Evolutionary conservation across 2,797 vertebrate species (phyloP), one percentile per base, ranked within the genome.

Genomic region (Ataeniobius toweri): DNA sequence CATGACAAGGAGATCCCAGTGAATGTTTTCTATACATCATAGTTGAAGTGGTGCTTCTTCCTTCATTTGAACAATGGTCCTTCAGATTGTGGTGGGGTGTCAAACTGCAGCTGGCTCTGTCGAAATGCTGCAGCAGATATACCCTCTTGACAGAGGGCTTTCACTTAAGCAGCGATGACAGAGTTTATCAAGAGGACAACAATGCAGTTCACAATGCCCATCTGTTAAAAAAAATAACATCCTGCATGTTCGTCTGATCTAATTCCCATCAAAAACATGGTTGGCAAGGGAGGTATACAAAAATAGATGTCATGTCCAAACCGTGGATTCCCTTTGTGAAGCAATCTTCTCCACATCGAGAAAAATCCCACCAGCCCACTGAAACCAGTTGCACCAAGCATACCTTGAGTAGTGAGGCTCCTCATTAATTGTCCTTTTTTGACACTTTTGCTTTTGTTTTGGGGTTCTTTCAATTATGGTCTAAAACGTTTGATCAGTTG

Each of bases 91-190:
- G 31, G 31, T 39, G 36, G 39, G 16, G 36, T 67, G 63, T 67
- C 63, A 67, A 65, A 67, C 63, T 67, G 63, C 63, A 67, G 36
- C 63, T 22, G 18, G 63, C 36, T 67, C 4, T 53, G 51, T 53
- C 16, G 18, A 18, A 20, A 53, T 53, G 63, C 6, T 39, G 63
- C 18, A 39, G 7, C 63, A 22, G 63, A 31, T 65, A 39, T 65
- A 36, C 31, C 18, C 18, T 22, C 31, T 65, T 65, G 63, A 12
- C 63, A 65, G 36, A 41, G 63, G 31, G 7, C 31, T 31, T 65
- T 65, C 6, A 53, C 22, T 39, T 65, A 39, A 36, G 63, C 3
- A 3, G 8, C 36, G 39, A 22, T 39, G 63, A 65, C 31, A 8
- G 44, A 10, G 44, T 46, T 46, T 46, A 44, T 44, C 44, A 6